Conservation (phyloP, 2,113 vertebrate genomes). For the Mirza zaza region DNA sequence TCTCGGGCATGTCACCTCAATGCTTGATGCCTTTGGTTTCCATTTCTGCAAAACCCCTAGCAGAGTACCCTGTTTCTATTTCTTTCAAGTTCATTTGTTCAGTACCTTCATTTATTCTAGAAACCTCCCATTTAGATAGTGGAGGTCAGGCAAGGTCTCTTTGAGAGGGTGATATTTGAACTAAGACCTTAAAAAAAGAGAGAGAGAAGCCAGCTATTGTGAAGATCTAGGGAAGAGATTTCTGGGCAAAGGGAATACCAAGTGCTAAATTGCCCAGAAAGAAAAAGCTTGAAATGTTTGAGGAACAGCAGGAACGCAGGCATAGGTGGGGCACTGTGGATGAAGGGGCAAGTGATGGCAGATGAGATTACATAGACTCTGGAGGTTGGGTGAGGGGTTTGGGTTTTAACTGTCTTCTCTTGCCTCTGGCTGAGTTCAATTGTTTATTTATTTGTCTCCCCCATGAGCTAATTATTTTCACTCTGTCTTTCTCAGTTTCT, state of each 20-base stretch:
- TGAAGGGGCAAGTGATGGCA: not conserved
- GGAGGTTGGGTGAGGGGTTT: too few species aligned
- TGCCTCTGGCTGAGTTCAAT: not conserved
- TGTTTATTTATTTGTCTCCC: not conserved
- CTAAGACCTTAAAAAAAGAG: not conserved
- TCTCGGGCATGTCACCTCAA: not conserved
- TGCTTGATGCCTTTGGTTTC: not conserved
- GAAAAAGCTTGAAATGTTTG: not conserved
- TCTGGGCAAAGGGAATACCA: not conserved
- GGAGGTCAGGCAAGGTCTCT: not conserved
- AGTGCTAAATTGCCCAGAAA: not conserved
- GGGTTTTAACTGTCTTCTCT: not conserved
- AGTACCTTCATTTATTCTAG: not conserved
- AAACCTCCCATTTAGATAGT: not conserved
- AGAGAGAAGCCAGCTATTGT: not conserved
- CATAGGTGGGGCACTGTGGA: not conserved
- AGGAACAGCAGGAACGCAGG: not conserved
- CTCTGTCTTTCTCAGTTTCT: not conserved
- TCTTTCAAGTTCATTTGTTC: not conserved
- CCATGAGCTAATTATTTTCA: not conserved
- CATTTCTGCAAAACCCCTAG: not conserved
- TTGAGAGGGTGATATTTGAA: not conserved
- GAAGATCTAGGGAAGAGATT: not conserved
- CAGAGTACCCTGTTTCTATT: not conserved
- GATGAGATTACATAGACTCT: not conserved